Percentiles rank a stretch among this genome's conserved stretches.
phyloP scores from a whole-genome alignment of 2,888 invertebrate species.

The Slavum lentiscoides region DNA sequence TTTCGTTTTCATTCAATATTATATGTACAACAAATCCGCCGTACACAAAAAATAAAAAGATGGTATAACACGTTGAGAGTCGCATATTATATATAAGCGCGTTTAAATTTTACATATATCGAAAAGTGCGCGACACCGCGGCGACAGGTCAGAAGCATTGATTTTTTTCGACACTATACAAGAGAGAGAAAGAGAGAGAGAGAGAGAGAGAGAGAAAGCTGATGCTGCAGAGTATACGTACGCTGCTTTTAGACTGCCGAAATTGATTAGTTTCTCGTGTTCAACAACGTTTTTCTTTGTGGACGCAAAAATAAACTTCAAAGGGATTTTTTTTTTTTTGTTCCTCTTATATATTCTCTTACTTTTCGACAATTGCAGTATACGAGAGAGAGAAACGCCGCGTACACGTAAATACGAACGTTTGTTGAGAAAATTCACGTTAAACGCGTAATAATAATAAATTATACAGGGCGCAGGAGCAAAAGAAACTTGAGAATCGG shows the following conservation, averaged over 20 bases:
- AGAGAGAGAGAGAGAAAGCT: slow-evolving; percentile 12
- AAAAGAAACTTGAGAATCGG: too few species aligned
- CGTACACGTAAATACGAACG: not conserved
- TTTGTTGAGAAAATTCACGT: not conserved
- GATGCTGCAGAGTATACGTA: too few species aligned
- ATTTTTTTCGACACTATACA: slow-evolving; percentile 10
- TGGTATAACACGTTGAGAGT: too few species aligned
- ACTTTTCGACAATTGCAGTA: not conserved
- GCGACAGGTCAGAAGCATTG: slow-evolving; percentile 21
- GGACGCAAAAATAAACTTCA: slow-evolving; percentile 19
- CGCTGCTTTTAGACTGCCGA: slow-evolving; percentile 13
- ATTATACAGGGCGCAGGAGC: too few species aligned
- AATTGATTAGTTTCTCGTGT: slow-evolving; percentile 32
- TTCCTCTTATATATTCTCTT: not conserved
- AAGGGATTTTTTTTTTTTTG: not conserved
- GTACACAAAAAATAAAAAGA: too few species aligned
- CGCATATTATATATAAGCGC: not conserved
- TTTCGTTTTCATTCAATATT: not conserved
- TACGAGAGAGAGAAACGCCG: not conserved
- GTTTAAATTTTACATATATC: not conserved
- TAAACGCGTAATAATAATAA: not conserved
- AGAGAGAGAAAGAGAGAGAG: too few species aligned
- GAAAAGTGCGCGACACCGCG: not conserved
- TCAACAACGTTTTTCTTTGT: slow-evolving; percentile 8
- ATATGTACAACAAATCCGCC: not conserved